Evolutionary conservation across 35 echinoderm and acorn worm species (phyloP), one percentile per base, ranked within the genome.

Genomic region (Lytechinus pictus): DNA sequence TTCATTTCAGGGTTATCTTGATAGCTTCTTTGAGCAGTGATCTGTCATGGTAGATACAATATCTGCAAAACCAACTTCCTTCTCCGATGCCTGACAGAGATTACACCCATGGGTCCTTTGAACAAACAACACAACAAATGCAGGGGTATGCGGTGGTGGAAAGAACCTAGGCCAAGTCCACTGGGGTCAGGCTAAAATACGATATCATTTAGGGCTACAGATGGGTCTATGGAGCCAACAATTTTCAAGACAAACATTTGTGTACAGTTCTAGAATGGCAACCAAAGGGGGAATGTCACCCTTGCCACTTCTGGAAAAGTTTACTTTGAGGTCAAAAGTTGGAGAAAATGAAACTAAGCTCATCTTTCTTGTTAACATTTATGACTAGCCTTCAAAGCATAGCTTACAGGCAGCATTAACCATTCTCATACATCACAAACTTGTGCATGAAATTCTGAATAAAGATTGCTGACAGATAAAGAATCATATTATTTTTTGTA

Each of bases 211-310:
- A 28, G 66, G 94, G 79, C 86, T 28, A 95, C 94, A 95, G 51
- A 29, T 95, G 94, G 94, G 58, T 54, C 79, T 95, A 86, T 86
- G 60, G 27, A 52, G 44, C 52, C 10, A 19, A 90, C 16, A 16
- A 90, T 90, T 90, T 90, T 24, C 33, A 90, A 90, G 88, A 90
- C 24, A 90, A 90, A 90, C 88, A 90, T 90, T 90, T 90, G 52
- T 90, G 88, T 90, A n/a, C n/a, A 90, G 88, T 90, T 54, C 28
- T 44, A 44, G 88, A 44, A 52, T 21, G 24, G 88, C 10, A 52
- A 90, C 16, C 88, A 19, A 90, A 16, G 27, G n/a, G n/a, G 88
- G 88, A 52, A 90, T 90, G 33, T 54, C 88, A 90, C 16, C 52
- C 27, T 90, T 90, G 88, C 29, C 88, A 90, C 10, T 90, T 90